These are phyloP conservation scores for Elgaria multicarinata DNA, from an alignment of 2,113 vertebrate genomes.

Conservation along the genomic window DNA sequence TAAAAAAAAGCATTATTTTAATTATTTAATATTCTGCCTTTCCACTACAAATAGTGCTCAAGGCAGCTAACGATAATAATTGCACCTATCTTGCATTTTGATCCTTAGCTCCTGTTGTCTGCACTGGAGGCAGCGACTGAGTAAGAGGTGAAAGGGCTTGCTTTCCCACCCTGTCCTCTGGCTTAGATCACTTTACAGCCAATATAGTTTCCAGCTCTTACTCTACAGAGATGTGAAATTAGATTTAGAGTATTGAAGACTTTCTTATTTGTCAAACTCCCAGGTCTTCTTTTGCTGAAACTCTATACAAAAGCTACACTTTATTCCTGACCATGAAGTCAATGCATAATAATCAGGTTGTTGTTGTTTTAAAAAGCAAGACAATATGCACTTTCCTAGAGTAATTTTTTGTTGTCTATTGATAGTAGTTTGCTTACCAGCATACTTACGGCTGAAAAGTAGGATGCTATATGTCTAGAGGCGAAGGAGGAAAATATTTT, in stretches of 20 bases:
- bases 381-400: not conserved
- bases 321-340: not conserved
- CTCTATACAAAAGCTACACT: not conserved
- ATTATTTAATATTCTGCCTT: too few relatives aligned
- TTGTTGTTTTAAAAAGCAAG: not conserved
- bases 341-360: not conserved
- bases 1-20: not conserved
- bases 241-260: not conserved
- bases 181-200: not conserved
- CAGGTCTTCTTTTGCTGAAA: not conserved
- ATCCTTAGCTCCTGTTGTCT: not conserved
- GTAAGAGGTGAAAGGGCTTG: not conserved
- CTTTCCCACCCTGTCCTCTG: not conserved
- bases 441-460: not conserved
- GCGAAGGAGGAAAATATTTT: not conserved
- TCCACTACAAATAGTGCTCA: too few relatives aligned
- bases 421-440: not conserved
- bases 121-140: not conserved
- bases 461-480: not conserved
- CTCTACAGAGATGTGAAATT: not conserved
- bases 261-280: not conserved
- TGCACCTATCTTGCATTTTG: not conserved
- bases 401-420: not conserved
- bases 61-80: not conserved
- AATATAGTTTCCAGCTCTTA: not conserved